A percentile compares a stretch with the other conserved stretches of the same genome.
Conservation (phyloP, 2,113 vertebrate genomes). For the Pollachius pollachius region DNA sequence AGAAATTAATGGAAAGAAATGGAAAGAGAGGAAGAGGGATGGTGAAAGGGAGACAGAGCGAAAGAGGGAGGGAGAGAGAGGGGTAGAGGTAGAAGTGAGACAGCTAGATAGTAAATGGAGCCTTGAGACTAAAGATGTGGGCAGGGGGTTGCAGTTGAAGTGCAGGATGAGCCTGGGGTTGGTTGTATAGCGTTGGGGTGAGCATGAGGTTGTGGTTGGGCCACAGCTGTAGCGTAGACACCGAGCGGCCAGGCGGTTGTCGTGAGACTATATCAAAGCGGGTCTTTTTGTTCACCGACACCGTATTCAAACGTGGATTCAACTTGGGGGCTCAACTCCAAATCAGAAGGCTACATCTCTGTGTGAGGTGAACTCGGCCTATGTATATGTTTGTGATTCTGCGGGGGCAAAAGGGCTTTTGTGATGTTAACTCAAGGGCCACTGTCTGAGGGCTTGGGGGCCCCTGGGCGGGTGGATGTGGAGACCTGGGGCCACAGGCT, state of each 20-base stretch:
- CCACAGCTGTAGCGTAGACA: constrained; percentile 12
- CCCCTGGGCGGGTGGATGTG: constrained; percentile 27
- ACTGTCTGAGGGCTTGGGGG: constrained; percentile 31
- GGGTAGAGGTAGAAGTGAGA: constrained; percentile 19
- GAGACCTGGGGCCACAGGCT: constrained; percentile 59
- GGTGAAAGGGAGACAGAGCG: constrained; percentile 2
- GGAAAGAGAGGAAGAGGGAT: constrained; percentile 7
- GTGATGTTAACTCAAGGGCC: constrained; percentile 42
- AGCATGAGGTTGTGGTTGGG: constrained; percentile 17
- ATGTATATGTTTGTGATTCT: constrained; percentile 37
- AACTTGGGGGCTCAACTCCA: background rate
- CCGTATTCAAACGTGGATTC: background rate
- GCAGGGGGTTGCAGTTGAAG: constrained; percentile 41
- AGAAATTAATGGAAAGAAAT: background rate
- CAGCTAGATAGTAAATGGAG: constrained; percentile 34
- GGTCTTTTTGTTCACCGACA: background rate
- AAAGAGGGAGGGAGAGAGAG: constrained; percentile 1
- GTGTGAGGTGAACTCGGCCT: constrained; percentile 35
- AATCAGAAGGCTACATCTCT: background rate
- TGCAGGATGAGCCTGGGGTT: constrained; percentile 20
- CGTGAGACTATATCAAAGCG: background rate
- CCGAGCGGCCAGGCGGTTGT: too few species aligned
- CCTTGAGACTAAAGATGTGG: constrained; percentile 20
- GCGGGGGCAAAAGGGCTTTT: constrained; percentile 11
- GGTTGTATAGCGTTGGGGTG: constrained; percentile 19